Base-by-base conservation (phyloP, 2,113 vertebrate genomes). In the Gorsachius goisagi region DNA sequence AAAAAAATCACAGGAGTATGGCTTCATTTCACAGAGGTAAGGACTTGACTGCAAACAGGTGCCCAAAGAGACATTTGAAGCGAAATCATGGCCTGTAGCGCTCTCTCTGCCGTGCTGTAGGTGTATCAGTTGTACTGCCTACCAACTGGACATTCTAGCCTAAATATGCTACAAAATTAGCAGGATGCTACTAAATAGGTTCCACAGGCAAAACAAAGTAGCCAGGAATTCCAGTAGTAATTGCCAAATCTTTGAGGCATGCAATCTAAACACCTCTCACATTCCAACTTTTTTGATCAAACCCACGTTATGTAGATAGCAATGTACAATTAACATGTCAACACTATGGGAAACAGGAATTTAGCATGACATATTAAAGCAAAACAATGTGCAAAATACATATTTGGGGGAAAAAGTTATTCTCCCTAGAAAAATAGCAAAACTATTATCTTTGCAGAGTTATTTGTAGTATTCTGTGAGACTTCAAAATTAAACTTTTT, bases 121-220 rank as follows among this genome's bases (percentile, higher is more conserved):
- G 2, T 41, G 11, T 4, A 56, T 16, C 39, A 28, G 3, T 3
- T 2, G 1, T 19, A n/a, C 8, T 19, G 50, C 32, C 62, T 9
- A 64, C 17, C 73, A 68, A 20, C 2, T 2, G 8, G 39, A 33
- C 3, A 7, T 23, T 33, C 53, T 15, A 69, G 20, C 28, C 41
- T 24, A 58, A 64, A 66, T 1, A 81, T 0, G 2, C 33, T 32
- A 50, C 32, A 72, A 63, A 75, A 88, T 39, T 6, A 71, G 11
- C 10, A 82, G 24, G 32, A 66, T 21, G 35, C 19, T 60, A 41
- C 28, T 59, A 52, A n/a, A 13, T 3, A 66, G 20, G 50, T 44
- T 63, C n/a, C 63, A 79, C 15, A 56, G 8, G 32, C 28, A 85
- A 93, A 88, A 72, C 6, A 78, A 87, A 77, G 22, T n/a, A 68